phyloP scores from a whole-genome alignment of 2,888 invertebrate genomes.

The Hanleya hanleyi region DNA sequence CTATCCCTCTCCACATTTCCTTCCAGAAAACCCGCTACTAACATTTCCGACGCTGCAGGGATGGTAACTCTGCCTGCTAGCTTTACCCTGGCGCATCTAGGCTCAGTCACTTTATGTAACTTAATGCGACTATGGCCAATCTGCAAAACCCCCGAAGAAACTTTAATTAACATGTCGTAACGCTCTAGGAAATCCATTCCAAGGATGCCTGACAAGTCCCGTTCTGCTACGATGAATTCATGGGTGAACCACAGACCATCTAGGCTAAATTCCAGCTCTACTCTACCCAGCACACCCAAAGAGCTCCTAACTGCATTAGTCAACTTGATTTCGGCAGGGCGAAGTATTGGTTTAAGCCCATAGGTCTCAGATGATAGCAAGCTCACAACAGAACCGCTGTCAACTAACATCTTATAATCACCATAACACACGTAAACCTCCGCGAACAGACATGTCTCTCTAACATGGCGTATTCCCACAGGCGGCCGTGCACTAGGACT shows the following conservation, averaged over 20 bases:
- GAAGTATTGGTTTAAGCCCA: neutral
- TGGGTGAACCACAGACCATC: slow-evolving; percentile 11
- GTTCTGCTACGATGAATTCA: slow-evolving; percentile 27
- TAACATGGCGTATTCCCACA: too few species aligned
- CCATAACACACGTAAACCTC: neutral
- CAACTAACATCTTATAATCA: neutral
- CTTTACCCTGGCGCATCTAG: slow-evolving; percentile 17
- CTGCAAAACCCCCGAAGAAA: slow-evolving; percentile 16
- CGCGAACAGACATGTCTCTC: neutral
- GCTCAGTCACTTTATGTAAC: slow-evolving; percentile 9
- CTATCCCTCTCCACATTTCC: neutral
- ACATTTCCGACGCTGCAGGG: slow-evolving; percentile 15
- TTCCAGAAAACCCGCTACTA: slow-evolving; percentile 5
- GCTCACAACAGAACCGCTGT: neutral
- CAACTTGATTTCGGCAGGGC: slow-evolving; percentile 21
- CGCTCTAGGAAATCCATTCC: slow-evolving; percentile 33
- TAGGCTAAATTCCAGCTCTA: neutral
- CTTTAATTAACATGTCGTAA: slow-evolving; percentile 25
- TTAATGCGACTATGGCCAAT: slow-evolving; percentile 19
- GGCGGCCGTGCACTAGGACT: too few species aligned
- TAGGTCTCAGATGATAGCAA: neutral
- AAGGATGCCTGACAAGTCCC: slow-evolving; percentile 19
- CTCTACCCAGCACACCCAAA: slow-evolving; percentile 5
- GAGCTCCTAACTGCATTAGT: slow-evolving; percentile 1
- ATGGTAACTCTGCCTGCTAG: neutral